These are phyloP conservation scores for Brachyopa scutellaris DNA, from an alignment of 2,888 invertebrate species.

Conservation along the genomic window DNA sequence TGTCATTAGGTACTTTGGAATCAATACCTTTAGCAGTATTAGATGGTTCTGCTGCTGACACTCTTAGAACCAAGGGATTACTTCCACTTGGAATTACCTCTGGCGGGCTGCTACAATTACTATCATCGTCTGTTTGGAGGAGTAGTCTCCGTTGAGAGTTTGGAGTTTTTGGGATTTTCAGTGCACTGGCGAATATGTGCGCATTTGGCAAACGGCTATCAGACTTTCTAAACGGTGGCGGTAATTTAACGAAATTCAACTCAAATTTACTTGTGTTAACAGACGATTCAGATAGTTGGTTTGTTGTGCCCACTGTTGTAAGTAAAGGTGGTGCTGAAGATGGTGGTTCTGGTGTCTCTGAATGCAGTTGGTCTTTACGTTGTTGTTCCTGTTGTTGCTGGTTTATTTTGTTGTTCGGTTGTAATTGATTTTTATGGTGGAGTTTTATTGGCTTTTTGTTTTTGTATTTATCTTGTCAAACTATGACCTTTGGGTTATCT, in stretches of 20 bases:
- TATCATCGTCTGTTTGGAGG: slow-evolving; percentile 61
- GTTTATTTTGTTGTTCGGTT: slow-evolving; percentile 23
- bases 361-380: slow-evolving; percentile 20
- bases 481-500: slow-evolving; percentile 75
- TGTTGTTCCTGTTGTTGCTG: slow-evolving; percentile 28
- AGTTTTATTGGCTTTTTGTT: slow-evolving; percentile 49
- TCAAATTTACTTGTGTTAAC: slow-evolving; percentile 63
- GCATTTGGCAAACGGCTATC: slow-evolving; percentile 70
- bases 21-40: background rate
- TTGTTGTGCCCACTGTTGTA: slow-evolving; percentile 68
- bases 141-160: slow-evolving; percentile 65
- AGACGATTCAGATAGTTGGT: slow-evolving; percentile 19
- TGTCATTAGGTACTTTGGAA: slow-evolving; percentile 15
- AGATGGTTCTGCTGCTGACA: slow-evolving; percentile 2
- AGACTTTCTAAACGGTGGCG: slow-evolving; percentile 68
- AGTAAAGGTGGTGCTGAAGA: slow-evolving; percentile 62
- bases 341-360: slow-evolving; percentile 67
- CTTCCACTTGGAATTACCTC: slow-evolving; percentile 24
- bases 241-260: slow-evolving; percentile 62
- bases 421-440: slow-evolving; percentile 44
- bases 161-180: slow-evolving; percentile 59
- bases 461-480: slow-evolving; percentile 79
- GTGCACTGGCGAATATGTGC: slow-evolving; percentile 64
- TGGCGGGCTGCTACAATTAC: slow-evolving; percentile 62
- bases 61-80: slow-evolving; percentile 42